Evolutionary conservation across 2,888 invertebrate genomes (phyloP), one percentile per base, ranked within the genome.

Genomic region (Exocentrus adspersus): DNA sequence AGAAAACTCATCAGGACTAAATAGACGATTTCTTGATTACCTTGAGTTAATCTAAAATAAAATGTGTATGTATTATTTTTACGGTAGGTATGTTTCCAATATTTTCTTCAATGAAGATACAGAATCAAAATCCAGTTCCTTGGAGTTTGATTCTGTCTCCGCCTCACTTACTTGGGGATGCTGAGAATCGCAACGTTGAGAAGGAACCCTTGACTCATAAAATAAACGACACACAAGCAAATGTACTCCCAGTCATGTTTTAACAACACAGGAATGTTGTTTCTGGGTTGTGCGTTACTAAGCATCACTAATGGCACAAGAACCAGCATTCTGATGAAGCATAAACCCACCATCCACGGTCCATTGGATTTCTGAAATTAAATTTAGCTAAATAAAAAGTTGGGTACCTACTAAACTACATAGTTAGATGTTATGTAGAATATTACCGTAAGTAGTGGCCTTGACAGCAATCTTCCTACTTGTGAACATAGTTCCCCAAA

Each of bases 241-340:
- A 64, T 61, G 17, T 54, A 65, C 50, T 65, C 42, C 53, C 59
- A 65, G 37, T 65, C 65, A 20, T 65, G 59, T 2, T 41, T 17
- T 10, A 65, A 53, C 9, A 59, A 17, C 10, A 60, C 56, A 12
- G 65, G 62, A 17, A 65, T 21, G 9, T 61, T 51, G 1, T 51
- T 37, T 24, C 54, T 57, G 14, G 62, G 53, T n/a, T 54, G 42
- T 7, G 56, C 59, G 19, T 62, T 65, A 30, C 58, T 62, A n/a
- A 65, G 50, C 17, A 62, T 2, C 12, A 62, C 30, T 21, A 65
- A 42, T 1, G 62, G 62, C 41, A 51, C 32, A 1, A 56, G 1
- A 5, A 52, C 28, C 14, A 53, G 7, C 16, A 19, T 42, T 17
- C 56, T 58, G 4, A 62, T 20, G 9, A 43, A 9, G 21, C 6